phyloP scores from a whole-genome alignment of 2,888 invertebrate species.

The Lacanobia oleracea region DNA sequence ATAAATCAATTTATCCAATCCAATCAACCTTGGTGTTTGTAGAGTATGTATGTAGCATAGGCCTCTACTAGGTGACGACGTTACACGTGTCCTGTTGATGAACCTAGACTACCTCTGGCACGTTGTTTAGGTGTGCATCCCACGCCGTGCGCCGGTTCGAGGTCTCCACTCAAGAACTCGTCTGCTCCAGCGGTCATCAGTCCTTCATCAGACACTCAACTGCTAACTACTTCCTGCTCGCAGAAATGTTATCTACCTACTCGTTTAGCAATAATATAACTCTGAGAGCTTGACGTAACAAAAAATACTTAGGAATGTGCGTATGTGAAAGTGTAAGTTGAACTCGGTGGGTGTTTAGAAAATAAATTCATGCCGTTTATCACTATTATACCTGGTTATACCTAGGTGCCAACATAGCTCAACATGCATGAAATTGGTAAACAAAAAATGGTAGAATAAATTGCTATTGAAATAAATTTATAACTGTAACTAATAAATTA shows the following conservation, averaged over 20 bases:
- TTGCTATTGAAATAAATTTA: conserved; percentile 10
- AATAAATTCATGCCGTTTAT: conserved; percentile 44
- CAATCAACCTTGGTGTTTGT: conserved; percentile 47
- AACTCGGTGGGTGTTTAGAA: conserved; percentile 16
- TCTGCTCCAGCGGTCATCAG: conserved; percentile 16
- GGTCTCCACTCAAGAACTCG: conserved; percentile 11
- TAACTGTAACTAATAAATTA: conserved; percentile 7
- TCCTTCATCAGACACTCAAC: background rate
- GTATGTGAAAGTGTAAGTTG: conserved; percentile 42
- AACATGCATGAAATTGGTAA: conserved; percentile 22
- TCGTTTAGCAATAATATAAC: conserved; percentile 9
- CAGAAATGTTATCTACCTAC: conserved; percentile 25
- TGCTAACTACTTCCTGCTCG: conserved; percentile 21
- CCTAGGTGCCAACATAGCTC: conserved; percentile 22
- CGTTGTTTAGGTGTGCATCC: conserved; percentile 7
- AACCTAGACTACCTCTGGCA: conserved; percentile 1
- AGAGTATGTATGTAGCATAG: conserved; percentile 32
- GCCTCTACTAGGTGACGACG: conserved; percentile 39
- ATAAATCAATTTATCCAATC: conserved; percentile 54
- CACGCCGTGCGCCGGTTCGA: conserved; percentile 6
- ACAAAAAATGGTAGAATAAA: conserved; percentile 11
- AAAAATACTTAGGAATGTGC: conserved; percentile 41
- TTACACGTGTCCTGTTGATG: conserved; percentile 13
- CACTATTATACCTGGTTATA: conserved; percentile 20
- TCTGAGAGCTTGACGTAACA: conserved; percentile 13